Conservation (phyloP, 53 echinoderm and acorn worm genomes). For the Echinarachnius parma region DNA sequence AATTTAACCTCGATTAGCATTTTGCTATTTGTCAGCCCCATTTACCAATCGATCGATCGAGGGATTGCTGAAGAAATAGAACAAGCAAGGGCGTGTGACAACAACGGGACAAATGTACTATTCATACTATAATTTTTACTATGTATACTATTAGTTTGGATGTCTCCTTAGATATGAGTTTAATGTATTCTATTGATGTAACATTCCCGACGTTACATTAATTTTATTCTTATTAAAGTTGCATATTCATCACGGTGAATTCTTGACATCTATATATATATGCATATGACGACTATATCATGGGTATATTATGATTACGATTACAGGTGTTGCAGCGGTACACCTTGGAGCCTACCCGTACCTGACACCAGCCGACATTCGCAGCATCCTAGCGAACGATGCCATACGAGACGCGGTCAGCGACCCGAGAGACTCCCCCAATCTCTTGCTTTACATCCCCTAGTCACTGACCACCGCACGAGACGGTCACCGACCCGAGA, state of each 20-base stretch:
- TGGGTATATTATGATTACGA: background rate
- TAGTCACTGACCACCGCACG: no score
- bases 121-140: no score
- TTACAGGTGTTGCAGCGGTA: slow-evolving; percentile 55
- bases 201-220: no score
- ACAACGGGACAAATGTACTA: background rate
- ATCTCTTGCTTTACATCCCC: slow-evolving; percentile 54
- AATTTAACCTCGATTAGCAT: background rate
- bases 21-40: no score
- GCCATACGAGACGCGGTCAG: slow-evolving; percentile 50
- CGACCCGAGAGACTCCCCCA: slow-evolving; percentile 45
- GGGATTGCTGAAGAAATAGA: background rate
- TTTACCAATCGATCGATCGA: background rate
- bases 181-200: no score
- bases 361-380: slow-evolving; percentile 45
- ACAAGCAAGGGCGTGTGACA: background rate
- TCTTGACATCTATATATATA: background rate
- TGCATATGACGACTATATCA: background rate
- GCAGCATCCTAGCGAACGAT: slow-evolving; percentile 27
- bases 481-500: slow-evolving; percentile 38
- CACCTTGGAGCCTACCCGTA: slow-evolving; percentile 40
- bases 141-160: no score
- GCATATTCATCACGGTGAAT: background rate
- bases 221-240: background rate
- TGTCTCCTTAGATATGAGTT: no score